A percentile compares a stretch with the other conserved stretches of the same genome.
phyloP scores from a whole-genome alignment of 2,797 vertebrate species.

The Rallus crepitans region DNA sequence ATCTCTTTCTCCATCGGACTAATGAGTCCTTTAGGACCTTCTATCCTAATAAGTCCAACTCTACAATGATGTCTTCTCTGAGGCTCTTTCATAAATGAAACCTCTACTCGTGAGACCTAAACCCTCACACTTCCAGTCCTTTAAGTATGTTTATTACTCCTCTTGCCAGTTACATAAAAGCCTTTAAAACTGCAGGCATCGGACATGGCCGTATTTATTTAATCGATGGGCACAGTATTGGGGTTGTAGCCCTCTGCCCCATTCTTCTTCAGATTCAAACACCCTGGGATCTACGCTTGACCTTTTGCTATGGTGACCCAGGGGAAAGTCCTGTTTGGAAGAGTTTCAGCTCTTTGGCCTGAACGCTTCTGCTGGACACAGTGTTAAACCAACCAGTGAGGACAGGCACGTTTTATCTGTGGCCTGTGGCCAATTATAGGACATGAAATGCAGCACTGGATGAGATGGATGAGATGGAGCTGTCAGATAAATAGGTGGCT shows the following conservation, averaged over 20 bases:
- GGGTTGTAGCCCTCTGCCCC: not conserved
- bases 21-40: not conserved
- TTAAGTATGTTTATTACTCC: not conserved
- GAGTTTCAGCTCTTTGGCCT: not conserved
- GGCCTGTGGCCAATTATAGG: conserved; percentile 6
- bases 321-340: not conserved
- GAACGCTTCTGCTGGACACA: not conserved
- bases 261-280: not conserved
- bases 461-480: not conserved
- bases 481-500: not conserved
- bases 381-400: not conserved
- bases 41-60: not conserved
- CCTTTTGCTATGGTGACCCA: accelerated
- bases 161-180: not conserved
- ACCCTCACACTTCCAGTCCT: not conserved
- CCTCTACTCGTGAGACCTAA: not conserved
- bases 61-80: not conserved
- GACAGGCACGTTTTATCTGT: not conserved
- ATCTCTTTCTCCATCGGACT: not conserved
- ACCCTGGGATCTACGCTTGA: not conserved
- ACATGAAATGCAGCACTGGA: not conserved
- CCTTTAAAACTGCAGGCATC: not conserved
- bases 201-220: not conserved
- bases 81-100: not conserved
- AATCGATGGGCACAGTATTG: no score